Evolutionary conservation across 2,113 vertebrate genomes (phyloP), one percentile per base, ranked within the genome.

Genomic region (Loxodonta africana): DNA sequence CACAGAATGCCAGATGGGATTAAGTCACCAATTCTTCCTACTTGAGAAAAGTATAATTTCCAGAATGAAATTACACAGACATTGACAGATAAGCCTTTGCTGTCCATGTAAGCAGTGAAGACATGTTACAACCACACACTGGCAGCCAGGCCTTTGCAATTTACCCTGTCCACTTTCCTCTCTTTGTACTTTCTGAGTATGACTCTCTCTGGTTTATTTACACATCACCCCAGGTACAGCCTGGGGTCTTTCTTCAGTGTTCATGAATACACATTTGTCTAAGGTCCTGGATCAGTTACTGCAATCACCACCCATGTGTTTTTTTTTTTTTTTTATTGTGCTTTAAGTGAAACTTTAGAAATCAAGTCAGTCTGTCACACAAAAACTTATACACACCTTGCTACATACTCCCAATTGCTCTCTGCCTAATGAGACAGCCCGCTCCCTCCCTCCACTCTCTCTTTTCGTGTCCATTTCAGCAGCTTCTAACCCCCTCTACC

Each of bases 41-140:
- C 48, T 95, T 88, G 77, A 95, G 92, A 95, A 95, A 95, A 95
- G 74, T 63, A 92, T 44, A n/a, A 89, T 94, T 96, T 96, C 67
- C 91, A 95, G 85, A 92, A 96, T 91, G 74, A 96, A 96, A 94
- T 95, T 80, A 96, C 62, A 91, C 8, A 90, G 94, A 94, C 60
- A 96, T 88, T 91, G 94, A 97, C 8, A 95, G 48, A 92, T 88
- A 95, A 90, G 84, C n/a, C 46, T 92, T 85, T 86, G n/a, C 9
- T 76, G 23, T 80, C 73, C n/a, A 60, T 12, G 11, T 15, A 33
- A 83, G 37, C 80, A 65, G 63, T 28, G 73, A 81, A 6, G 62
- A 69, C 85, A 46, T 6, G 26, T 60, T 62, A 78, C 10, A 82
- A 26, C 57, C 73, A 88, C 51, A 65, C 87, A 69, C 81, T 57